Base-by-base conservation (phyloP, 2,113 vertebrate species). In the Chroicocephalus ridibundus region DNA sequence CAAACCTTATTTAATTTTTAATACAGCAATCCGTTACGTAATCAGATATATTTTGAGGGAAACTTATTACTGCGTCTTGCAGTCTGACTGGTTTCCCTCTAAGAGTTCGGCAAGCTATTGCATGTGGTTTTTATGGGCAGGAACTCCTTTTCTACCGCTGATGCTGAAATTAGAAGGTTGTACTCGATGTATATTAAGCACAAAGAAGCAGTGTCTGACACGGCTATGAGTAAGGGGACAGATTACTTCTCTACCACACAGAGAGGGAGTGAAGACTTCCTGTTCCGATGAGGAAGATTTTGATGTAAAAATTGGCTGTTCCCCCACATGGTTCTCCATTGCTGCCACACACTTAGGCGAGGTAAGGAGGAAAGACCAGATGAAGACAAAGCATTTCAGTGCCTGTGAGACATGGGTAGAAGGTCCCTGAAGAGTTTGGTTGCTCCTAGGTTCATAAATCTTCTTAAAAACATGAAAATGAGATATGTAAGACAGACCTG, bases 1-100 rank as follows among this genome's bases (percentile, higher is more conserved):
- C 94, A 97, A 93, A 84, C 25, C 81, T 93, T 97, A 93, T 95
- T 97, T 95, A 97, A 97, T 97, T 96, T 97, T 97, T 97, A 96
- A 97, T 94, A 83, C 31, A 78, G 31, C 51, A 86, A 78, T 90
- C 81, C 7, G 13, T 97, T 97, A 95, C 2, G 1, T 82, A 95
- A 95, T 82, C 78, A 91, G 78, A 80, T 93, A 62, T 86, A 94
- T 96, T 96, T 96, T 96, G 51, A 88, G 60, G 46, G 64, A 91
- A 90, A 71, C 32, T 75, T 91, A 79, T 93, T 94, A 80, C 69
- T 94, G 66, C 5, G 1, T 90, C 84, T 93, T 90, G 22, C 68
- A 80, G 75, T 94, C 93, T 96, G 86, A 93, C 81, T 91, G 64
- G 68, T 83, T 97, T 97, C 89, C 70, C 54, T 86, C 70, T 88